Percentiles rank a stretch among this genome's conserved stretches.
Evolutionary conservation across 2,113 vertebrate species (phyloP).

Genomic region (Lophius piscatorius): DNA sequence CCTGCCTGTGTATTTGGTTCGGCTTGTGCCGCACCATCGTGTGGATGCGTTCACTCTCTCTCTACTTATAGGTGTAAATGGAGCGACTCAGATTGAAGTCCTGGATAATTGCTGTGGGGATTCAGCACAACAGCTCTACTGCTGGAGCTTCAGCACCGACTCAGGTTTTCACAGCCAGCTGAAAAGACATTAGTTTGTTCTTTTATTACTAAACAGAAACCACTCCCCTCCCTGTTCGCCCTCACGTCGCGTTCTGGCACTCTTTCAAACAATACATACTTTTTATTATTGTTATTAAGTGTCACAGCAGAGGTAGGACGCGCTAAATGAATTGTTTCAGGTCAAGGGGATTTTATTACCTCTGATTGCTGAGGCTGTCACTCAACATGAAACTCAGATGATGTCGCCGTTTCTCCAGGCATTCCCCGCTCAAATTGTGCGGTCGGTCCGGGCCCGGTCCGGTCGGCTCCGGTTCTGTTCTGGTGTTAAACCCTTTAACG

Average conservation of each 20-base stretch:
- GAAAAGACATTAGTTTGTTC: not conserved
- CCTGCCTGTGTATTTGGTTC: slow-evolving; percentile 1
- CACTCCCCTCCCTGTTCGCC: not conserved
- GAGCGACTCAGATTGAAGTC: not conserved
- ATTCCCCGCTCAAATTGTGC: too few relatives aligned
- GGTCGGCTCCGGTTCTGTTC: too few relatives aligned
- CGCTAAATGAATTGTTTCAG: not conserved
- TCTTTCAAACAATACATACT: not conserved
- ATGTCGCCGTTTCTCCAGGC: too few relatives aligned
- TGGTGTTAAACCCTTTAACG: too few relatives aligned
- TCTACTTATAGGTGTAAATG: slow-evolving; percentile 11
- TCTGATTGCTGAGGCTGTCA: not conserved
- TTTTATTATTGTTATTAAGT: too few relatives aligned
- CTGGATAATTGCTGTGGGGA: slow-evolving; percentile 33
- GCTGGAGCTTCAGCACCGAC: slow-evolving; percentile 8
- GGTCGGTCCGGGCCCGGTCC: too few relatives aligned
- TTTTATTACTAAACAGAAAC: slow-evolving; percentile 11
- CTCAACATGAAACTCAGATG: not conserved
- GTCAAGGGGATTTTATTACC: not conserved
- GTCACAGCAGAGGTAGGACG: not conserved
- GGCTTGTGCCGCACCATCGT: not conserved
- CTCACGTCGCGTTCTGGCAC: not conserved
- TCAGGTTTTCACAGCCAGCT: not conserved
- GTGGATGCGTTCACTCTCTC: not conserved
- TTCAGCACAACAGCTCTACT: slow-evolving; percentile 23